Percentiles rank a stretch among this genome's conserved stretches.
Conservation (phyloP, 1,140 invertebrate genomes). For the Heliothis virescens region DNA sequence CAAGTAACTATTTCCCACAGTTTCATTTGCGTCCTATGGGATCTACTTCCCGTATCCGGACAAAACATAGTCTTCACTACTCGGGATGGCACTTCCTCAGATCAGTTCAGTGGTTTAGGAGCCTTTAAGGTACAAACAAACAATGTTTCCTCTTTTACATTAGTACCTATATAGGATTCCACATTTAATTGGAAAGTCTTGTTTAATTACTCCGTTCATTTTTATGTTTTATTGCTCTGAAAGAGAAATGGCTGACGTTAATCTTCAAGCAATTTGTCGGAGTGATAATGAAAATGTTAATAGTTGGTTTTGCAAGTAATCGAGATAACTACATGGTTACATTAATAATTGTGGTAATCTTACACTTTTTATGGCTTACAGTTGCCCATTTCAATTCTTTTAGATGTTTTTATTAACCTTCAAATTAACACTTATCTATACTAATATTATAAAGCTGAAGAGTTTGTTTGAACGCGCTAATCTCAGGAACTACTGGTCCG, state of each 20-base stretch:
- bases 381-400: neutral
- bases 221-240: slow-evolving; percentile 23
- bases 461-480: too few relatives aligned
- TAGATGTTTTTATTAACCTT: neutral
- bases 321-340: too few relatives aligned
- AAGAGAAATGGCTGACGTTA: slow-evolving; percentile 5
- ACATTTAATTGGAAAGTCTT: slow-evolving; percentile 15
- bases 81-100: too few relatives aligned
- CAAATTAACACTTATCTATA: too few relatives aligned
- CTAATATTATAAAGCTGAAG: too few relatives aligned
- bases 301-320: neutral
- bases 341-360: neutral
- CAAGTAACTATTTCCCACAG: neutral
- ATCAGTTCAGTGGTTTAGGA: too few relatives aligned
- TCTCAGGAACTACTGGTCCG: too few relatives aligned
- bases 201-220: slow-evolving; percentile 9
- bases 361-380: neutral
- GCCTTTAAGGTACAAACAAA: too few relatives aligned
- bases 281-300: slow-evolving; percentile 9
- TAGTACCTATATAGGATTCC: neutral
- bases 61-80: too few relatives aligned
- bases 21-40: too few relatives aligned
- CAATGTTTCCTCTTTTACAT: too few relatives aligned
- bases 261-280: slow-evolving; percentile 8
- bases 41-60: too few relatives aligned